Evolutionary conservation across 2,888 invertebrate species (phyloP).

Genomic region (Ashinkailepas kermadecensis): DNA sequence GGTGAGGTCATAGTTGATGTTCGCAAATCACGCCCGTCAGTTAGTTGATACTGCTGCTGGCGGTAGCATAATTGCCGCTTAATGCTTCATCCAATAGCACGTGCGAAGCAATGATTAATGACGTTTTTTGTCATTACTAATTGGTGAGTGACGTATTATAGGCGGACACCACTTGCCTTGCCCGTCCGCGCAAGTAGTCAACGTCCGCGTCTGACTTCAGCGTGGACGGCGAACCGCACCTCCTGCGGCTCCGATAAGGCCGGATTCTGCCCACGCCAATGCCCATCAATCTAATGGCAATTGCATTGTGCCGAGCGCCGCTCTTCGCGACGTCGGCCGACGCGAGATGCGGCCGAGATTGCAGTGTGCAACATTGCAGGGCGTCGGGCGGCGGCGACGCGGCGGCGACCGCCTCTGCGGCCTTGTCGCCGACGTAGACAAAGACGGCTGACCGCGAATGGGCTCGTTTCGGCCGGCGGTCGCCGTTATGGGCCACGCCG

Average conservation of each 20-base stretch:
- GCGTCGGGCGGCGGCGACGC: not conserved
- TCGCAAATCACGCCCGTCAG: not conserved
- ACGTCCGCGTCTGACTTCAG: no score
- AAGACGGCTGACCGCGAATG: not conserved
- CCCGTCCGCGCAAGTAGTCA: no score
- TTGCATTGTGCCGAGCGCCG: not conserved
- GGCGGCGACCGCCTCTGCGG: not conserved
- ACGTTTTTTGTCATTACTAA: not conserved
- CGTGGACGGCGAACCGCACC: not conserved
- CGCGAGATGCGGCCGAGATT: not conserved
- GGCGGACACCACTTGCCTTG: no score
- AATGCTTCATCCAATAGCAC: not conserved
- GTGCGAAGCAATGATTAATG: not conserved
- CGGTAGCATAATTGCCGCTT: not conserved
- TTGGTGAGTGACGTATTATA: not conserved
- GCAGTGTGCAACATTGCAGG: not conserved
- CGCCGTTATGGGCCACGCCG: not conserved
- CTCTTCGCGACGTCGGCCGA: not conserved
- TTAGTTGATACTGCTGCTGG: not conserved
- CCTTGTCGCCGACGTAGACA: not conserved
- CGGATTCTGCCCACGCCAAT: not conserved
- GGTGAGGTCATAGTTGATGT: no score
- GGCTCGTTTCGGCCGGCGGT: not conserved
- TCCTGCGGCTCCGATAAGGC: not conserved
- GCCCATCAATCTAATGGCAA: not conserved